Evolutionary conservation across 37 sponge, comb jelly and placozoan genomes (phyloP), one percentile per base, ranked within the genome.

Genomic region (Diacarnus erythraeanus): DNA sequence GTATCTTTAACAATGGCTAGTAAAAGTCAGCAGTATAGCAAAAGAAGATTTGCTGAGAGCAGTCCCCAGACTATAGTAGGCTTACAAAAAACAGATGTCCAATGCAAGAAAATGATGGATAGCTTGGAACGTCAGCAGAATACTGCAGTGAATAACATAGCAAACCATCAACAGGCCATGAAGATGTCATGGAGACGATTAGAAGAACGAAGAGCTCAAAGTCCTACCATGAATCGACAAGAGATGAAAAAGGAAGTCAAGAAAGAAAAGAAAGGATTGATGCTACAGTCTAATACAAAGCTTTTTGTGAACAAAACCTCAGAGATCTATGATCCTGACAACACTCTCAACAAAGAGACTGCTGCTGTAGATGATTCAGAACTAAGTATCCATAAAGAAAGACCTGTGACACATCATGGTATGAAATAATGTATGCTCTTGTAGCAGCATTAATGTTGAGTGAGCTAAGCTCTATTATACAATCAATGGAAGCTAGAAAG

Each of bases 131-230:
- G 64, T 33, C 91, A 90, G 38, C 54, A 79, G 17, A 42, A 77
- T 23, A 74, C 86, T 0, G 81, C 86, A 38, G 75, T 77, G 27
- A 81, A 34, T 40, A 79, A 86, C 74, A 81, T 90, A 20, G 78
- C 77, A 41, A 86, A 82, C 71, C 73, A 90, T 37, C 86, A 86
- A 66, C 86, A 85, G 79, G 83, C 83, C 1, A 43, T 88, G 83
- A 81, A 77, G 42, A 88, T 88, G 88, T 77, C 77, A 9, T 82
- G 77, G 82, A 35, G 88, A 57, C 67, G 78, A 17, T 31, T 82
- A 35, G 88, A 88, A 38, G 58, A 76, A 40, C 42, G 59, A 34
- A 37, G 88, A 20, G 51, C 51, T 57, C 37, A 59, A 34, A 82
- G 67, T 29, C 77, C 82, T 0, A 38, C 34, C 6, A 64, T 59